Base-by-base conservation (phyloP, 1,140 invertebrate species). In the Oreohelix idahoensis region DNA sequence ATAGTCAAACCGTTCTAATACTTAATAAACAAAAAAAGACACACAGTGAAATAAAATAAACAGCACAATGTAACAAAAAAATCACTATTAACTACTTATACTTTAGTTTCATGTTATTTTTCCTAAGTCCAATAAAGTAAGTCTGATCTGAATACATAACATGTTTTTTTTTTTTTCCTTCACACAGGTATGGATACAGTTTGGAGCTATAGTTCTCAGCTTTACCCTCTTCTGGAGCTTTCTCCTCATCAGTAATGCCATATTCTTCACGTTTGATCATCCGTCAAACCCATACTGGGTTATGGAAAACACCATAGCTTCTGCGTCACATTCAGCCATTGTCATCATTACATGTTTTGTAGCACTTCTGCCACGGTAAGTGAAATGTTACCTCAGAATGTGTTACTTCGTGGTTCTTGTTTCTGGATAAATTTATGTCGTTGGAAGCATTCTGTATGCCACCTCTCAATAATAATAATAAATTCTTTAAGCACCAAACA, bases 311-410 rank as follows among this genome's bases (percentile, higher is more conserved):
- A 95, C 96, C 36, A 94, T 98, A 85, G 92, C 91, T 51, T 95
- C 96, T 81, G 94, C 95, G 5, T 93, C 95, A 20, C 97, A 96
- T 94, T 98, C 96, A 95, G 94, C 97, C 35, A 95, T 96, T 49
- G 94, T 97, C 51, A 83, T 96, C 49, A 91, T 98, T 69, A 95
- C 96, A 66, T 94, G 95, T 45, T 95, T 97, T 35, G 92, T 96
- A 36, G 95, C 97, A 70, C 93, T 98, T 45, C 92, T 97, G 85
- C 97, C 97, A 58, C 96, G 97, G 97, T 98, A 94, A 93, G 84
- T 83, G 29, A n/a, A n/a, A n/a, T n/a, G n/a, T n/a, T n/a, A n/a
- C n/a, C n/a, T n/a, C n/a, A n/a, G n/a, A n/a, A n/a, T n/a, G n/a
- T n/a, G n/a, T n/a, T n/a, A n/a, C n/a, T n/a, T n/a, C n/a, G n/a